Base-by-base conservation (phyloP, 2,888 invertebrate species). In the Drosophila conformis region DNA sequence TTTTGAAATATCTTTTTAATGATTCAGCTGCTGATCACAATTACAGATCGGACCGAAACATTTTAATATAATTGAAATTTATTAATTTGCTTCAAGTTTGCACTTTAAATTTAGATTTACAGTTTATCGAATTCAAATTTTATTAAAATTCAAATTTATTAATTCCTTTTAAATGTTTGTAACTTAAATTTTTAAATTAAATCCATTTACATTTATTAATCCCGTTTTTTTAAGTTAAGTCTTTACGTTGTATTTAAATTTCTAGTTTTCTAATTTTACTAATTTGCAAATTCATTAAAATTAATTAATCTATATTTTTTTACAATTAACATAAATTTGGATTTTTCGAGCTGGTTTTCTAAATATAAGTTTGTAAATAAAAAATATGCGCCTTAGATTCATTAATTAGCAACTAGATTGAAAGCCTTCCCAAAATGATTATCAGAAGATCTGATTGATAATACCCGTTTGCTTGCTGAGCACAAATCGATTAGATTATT, bases 31-130 rank as follows among this genome's bases (percentile, higher is more conserved):
- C 29, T 29, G 4, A 18, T 78, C 73, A 56, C 57, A 52, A 56
- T 64, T 57, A 51, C 57, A 66, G 76, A 65, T 79, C 62, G 51
- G 40, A 27, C 21, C 11, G 36, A 51, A 69, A 58, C 76, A 72
- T 66, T 78, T 73, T 11, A 42, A 42, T 42, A 2, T 13, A 46
- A 13, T 25, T 7, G 7, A 46, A 15, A 25, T 15, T 46, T 42
- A 13, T 13, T 21, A 13, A 7, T 21, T 21, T 5, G 1, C 11
- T 42, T 21, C 11, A 36, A 15, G 36, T n/a, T 46, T 46, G 15
- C 15, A 25, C 15, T 15, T 4, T 25, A 8, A 46, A 46, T 46
- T 8, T 15, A 4, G 2, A 8, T 8, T 25, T 25, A 2, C 1
- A 15, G 8, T 25, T 15, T 8, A 7, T 25, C 13, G 1, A 25